phyloP scores from a whole-genome alignment of 2,113 vertebrate species.

The Pseudonaja textilis region DNA sequence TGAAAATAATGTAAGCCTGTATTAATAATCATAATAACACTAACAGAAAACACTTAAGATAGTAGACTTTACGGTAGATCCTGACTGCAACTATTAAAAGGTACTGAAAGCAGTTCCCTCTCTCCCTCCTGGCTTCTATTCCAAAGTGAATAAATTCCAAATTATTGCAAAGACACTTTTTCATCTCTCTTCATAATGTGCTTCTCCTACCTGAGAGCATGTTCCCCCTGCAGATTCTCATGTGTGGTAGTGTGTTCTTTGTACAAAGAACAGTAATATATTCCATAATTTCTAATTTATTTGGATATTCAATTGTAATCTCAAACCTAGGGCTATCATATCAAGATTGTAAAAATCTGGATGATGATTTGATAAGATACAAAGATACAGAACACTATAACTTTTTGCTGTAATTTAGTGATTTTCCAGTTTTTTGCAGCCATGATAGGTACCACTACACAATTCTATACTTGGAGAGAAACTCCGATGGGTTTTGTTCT shows the following conservation, averaged over 20 bases:
- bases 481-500: not conserved
- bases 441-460: not conserved
- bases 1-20: not conserved
- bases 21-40: not conserved
- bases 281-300: not conserved
- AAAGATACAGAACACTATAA: not conserved
- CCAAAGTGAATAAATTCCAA: not conserved
- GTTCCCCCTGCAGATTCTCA: not conserved
- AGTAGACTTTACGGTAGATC: not conserved
- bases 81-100: not conserved
- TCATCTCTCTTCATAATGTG: not conserved
- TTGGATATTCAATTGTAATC: not conserved
- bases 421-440: not conserved
- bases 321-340: not conserved
- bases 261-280: not conserved
- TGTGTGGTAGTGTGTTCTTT: not conserved
- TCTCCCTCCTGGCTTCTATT: not conserved
- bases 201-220: not conserved
- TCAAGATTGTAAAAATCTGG: not conserved
- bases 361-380: not conserved
- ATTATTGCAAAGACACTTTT: not conserved
- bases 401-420: not conserved
- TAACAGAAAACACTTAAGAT: not conserved
- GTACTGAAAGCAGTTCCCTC: not conserved
- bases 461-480: not conserved